Conservation (phyloP, 2,113 vertebrate genomes). For the Pomatorhinus ruficollis region DNA sequence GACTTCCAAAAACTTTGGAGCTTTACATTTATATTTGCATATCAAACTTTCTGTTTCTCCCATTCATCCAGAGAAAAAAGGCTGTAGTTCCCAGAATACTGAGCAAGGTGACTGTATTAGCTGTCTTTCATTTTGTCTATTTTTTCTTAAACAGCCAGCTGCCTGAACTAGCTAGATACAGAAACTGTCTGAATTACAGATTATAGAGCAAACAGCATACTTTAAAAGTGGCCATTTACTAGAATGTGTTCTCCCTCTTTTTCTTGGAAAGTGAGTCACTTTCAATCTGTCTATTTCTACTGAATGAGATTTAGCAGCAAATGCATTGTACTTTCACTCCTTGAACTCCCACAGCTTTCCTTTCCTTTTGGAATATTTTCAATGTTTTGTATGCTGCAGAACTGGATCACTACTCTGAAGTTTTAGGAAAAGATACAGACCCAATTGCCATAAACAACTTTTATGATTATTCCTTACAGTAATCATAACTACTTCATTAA, state of each 20-base stretch:
- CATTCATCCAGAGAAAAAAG: not conserved
- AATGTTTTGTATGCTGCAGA: not conserved
- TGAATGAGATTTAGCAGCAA: constrained; percentile 17
- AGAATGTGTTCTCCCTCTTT: not conserved
- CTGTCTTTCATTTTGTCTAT: not conserved
- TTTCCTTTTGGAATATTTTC: constrained; percentile 7
- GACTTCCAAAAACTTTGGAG: not conserved
- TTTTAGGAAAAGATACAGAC: not conserved
- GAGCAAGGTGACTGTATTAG: not conserved
- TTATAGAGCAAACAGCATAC: not conserved
- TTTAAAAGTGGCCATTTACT: constrained; percentile 40
- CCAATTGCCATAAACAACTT: not conserved
- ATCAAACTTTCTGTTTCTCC: not conserved
- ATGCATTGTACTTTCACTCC: not conserved
- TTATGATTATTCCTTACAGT: not conserved
- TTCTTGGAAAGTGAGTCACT: constrained; percentile 39
- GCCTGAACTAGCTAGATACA: not conserved
- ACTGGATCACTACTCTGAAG: not conserved
- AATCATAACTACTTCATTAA: not conserved
- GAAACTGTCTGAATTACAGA: constrained; percentile 23
- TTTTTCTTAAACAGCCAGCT: not conserved
- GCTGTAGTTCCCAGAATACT: not conserved
- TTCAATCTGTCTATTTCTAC: not conserved
- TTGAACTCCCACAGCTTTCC: not conserved
- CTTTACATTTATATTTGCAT: not conserved